A percentile compares a stretch with the other conserved stretches of the same genome.
These are phyloP conservation scores for Musca domestica DNA, from an alignment of 1,140 invertebrate species.

Conservation along the genomic window DNA sequence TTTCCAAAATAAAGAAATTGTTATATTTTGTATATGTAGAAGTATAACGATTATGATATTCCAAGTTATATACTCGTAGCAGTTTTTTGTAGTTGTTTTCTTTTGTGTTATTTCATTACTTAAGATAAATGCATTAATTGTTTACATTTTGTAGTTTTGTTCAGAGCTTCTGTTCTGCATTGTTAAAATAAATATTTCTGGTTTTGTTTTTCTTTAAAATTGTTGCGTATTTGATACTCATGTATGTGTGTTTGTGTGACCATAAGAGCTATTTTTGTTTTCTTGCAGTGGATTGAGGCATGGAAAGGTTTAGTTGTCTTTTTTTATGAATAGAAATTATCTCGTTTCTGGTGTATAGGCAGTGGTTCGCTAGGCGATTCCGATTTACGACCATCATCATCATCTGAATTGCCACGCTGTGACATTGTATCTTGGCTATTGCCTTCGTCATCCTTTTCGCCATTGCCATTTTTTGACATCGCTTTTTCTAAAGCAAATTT, in stretches of 20 bases:
- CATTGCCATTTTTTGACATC: conserved; percentile 60
- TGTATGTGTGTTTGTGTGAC: background rate
- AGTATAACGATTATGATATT: background rate
- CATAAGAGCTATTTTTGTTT: background rate
- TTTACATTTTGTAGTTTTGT: conserved; percentile 6
- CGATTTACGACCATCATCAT: conserved; percentile 60
- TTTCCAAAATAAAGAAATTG: background rate
- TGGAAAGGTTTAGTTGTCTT: too few relatives aligned
- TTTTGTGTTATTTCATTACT: background rate
- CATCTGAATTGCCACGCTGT: conserved; percentile 46
- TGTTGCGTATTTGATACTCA: conserved; percentile 5
- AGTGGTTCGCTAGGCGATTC: conserved; percentile 64
- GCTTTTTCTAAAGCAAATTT: conserved; percentile 65
- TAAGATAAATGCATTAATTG: conserved; percentile 19
- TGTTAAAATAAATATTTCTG: background rate
- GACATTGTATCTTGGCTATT: conserved; percentile 40
- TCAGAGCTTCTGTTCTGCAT: background rate
- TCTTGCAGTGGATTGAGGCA: background rate
- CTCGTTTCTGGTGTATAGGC: conserved; percentile 79
- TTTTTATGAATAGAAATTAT: conserved; percentile 75
- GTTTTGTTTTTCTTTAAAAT: background rate
- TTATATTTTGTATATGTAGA: background rate
- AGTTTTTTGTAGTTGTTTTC: conserved; percentile 4
- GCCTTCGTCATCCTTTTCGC: conserved; percentile 59
- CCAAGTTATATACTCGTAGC: background rate